These are phyloP conservation scores for Mustela lutreola DNA, from an alignment of 2,113 vertebrate genomes.

Conservation along the genomic window DNA sequence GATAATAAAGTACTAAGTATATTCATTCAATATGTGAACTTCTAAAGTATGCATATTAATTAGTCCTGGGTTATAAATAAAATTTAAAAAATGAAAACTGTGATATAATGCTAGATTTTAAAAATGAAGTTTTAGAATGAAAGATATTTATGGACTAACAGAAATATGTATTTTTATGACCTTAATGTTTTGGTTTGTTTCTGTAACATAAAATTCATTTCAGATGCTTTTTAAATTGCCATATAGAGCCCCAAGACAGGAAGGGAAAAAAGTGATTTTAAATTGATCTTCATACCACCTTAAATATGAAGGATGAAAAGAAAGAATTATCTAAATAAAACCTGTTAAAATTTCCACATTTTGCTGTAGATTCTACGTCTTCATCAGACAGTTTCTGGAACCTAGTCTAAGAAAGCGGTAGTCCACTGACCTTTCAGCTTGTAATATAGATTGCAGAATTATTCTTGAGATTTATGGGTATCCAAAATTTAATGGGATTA, in stretches of 20 bases:
- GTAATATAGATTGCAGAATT: slow-evolving; percentile 28
- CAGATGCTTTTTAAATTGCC: not conserved
- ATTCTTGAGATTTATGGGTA: slow-evolving; percentile 69
- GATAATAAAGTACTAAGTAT: not conserved
- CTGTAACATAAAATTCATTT: slow-evolving; percentile 9
- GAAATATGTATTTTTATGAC: not conserved
- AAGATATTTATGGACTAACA: not conserved
- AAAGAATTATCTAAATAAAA: slow-evolving; percentile 54
- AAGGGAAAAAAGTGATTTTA: not conserved
- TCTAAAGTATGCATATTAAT: slow-evolving; percentile 23
- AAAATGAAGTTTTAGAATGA: slow-evolving; percentile 3
- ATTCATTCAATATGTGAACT: not conserved
- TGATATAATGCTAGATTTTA: not conserved
- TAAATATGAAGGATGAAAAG: slow-evolving; percentile 1
- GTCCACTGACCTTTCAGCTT: slow-evolving; percentile 64
- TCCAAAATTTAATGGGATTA: slow-evolving; percentile 71
- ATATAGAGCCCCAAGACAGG: not conserved
- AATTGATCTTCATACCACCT: slow-evolving; percentile 41
- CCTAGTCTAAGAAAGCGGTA: not conserved
- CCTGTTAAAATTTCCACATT: slow-evolving; percentile 52
- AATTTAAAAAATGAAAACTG: not conserved
- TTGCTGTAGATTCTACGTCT: slow-evolving; percentile 38
- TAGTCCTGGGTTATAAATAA: not conserved
- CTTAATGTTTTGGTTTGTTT: not conserved
- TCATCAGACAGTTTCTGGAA: slow-evolving; percentile 34